Base-by-base conservation (phyloP, 2,113 vertebrate species). In the Paramormyrops kingsleyae region DNA sequence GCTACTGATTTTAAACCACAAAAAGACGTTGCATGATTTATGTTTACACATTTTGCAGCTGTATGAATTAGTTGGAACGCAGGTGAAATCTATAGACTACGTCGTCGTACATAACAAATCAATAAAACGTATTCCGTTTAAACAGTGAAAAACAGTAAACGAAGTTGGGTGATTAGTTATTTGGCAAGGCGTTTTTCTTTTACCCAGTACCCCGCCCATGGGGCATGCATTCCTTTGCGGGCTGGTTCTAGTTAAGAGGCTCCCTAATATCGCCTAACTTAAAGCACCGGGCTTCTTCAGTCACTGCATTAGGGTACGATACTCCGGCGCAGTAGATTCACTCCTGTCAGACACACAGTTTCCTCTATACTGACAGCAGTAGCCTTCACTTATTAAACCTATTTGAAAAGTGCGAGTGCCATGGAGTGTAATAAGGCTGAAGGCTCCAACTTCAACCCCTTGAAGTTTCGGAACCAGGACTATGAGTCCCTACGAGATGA, bases 381-480 rank as follows among this genome's bases (percentile, higher is more conserved):
- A 87, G 4, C 12, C 24, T 31, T 87, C 56, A 12, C 39, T 62
- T 44, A 39, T n/a, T 89, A 12, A 27, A 17, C 31, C 74, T 12
- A 10, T 39, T 21, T 27, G 49, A 89, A 24, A 59, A 39, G 19
- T 46, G 47, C 47, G 47, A 21, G 12, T 27, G 27, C 13, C 59
- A 95, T 95, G 94, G 83, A 88, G 24, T 84, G 83, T 7, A 66
- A 89, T 19, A 21, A 59, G 7, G 31, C 92, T 8, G 89, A 92
- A 7, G 95, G 95, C 13, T 94, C 95, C 89, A 90, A 92, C 62
- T 92, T 91, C 70, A 96, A 96, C 84, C 95, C 95, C 10, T 49
- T 94, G 12, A 94, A 91, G 90, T 95, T 95, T 59, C 89, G 70
- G 52, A 90, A 92, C 12, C 93, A 94, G 91, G 92, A 95, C 91